Evolutionary conservation across 2,113 vertebrate species (phyloP), one percentile per base, ranked within the genome.

Genomic region (Zeus faber): DNA sequence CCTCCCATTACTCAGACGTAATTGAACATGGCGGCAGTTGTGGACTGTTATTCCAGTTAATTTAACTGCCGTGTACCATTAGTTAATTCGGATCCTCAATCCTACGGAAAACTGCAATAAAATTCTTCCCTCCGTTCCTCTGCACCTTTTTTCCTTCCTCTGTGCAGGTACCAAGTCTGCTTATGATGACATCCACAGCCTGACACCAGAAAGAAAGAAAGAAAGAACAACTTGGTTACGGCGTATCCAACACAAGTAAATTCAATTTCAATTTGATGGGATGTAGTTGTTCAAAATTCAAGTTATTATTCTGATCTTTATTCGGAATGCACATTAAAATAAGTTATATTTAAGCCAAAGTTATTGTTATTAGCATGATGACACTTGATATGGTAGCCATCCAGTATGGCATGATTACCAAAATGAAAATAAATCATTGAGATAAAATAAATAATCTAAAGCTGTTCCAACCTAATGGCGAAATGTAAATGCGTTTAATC

Each of bases 141-240:
- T 91, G 88, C 40, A 97, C 94, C 69, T 97, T 96, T 84, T 94
- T 94, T 25, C 94, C 94, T 70, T 97, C 94, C 58, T 97, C 94
- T 0, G 94, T 95, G 26, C 93, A 94, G 0, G 84, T 90, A 1
- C 91, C 92, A 66, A 97, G 58, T 16, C 88, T 91, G 29, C 35
- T 58, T 31, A 93, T 37, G 21, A 97, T 90, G 53, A 93, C 21
- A 51, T 97, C 94, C 54, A 79, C 82, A 2, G 61, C 85, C 94
- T 97, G 80, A n/a, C n/a, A n/a, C n/a, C n/a, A n/a, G n/a, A n/a
- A n/a, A n/a, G n/a, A n/a, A n/a, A n/a, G n/a, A n/a, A n/a, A 35
- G 48, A 26, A 31, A 24, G 22, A 20, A 21, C 39, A 18, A 54
- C 6, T 8, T 31, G 9, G 37, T 22, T 14, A 29, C 23, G 31